Base-by-base conservation (phyloP, 2,888 invertebrate genomes). In the Euzophera pinguis region DNA sequence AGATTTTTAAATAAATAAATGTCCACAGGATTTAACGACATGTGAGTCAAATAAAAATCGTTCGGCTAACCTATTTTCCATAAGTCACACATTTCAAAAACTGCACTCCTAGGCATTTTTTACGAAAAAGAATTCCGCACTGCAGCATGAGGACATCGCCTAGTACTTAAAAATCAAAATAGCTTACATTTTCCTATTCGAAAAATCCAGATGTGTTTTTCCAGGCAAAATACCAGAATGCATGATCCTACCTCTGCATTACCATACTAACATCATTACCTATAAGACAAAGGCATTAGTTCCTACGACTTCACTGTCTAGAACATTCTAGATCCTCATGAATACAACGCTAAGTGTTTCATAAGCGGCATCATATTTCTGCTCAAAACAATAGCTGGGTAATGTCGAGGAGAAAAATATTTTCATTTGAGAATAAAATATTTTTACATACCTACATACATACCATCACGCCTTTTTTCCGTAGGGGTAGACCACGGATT, bases 341-440 rank as follows among this genome's bases (percentile, higher is more conserved):
- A 50, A 50, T 50, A 50, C 9, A 16, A n/a, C 22, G 29, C 66
- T 71, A 69, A 71, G 73, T 65, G 57, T 66, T 63, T 64, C 67
- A 67, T 73, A 71, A 75, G 71, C 71, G 71, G 69, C 62, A 69
- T 81, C 77, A 79, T 81, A 81, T 81, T 80, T 80, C 79, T 74
- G 65, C 53, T 58, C 65, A 64, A 65, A 75, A 78, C 72, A 75
- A 73, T 74, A 62, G 64, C 49, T 22, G 43, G 41, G 69, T 67
- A 78, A 64, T 54, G 61, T 57, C 54, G 51, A 3, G 42, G 3
- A 48, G 47, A 65, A 63, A 70, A 63, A 13, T 42, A 29, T 22
- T 12, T 22, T 22, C 5, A 5, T 22, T 22, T 22, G 5, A 3
- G 22, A 22, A 22, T 22, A 22, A 22, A 22, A 5, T n/a, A n/a